These are phyloP conservation scores for Chloroceryle inda DNA, from an alignment of 2,797 vertebrate species.

Conservation along the genomic window DNA sequence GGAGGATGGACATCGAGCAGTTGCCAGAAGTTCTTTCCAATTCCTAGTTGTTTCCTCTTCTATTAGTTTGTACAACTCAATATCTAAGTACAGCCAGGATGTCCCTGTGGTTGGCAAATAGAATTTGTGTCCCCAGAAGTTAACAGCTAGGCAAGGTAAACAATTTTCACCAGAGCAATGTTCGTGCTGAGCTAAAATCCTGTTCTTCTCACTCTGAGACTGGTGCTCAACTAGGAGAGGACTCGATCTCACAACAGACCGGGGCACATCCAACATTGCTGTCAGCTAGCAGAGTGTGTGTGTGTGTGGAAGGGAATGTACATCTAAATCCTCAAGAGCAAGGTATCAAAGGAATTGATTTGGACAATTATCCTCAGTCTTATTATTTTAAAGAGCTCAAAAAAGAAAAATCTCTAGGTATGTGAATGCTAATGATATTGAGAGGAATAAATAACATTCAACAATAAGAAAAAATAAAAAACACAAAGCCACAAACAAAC, in stretches of 20 bases:
- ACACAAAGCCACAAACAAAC: neutral
- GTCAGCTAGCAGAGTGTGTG: neutral
- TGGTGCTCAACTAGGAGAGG: neutral
- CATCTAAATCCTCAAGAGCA: neutral
- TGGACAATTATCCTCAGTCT: neutral
- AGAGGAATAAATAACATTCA: neutral
- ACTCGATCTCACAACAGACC: rapidly evolving
- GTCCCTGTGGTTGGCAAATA: neutral
- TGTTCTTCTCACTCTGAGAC: neutral
- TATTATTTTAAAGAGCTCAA: neutral
- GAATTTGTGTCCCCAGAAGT: neutral
- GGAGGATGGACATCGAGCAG: neutral
- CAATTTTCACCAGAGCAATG: neutral
- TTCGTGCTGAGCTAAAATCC: neutral
- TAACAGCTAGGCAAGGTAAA: neutral
- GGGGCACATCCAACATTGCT: rapidly evolving
- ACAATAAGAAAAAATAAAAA: neutral
- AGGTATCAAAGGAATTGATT: neutral
- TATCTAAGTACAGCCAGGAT: neutral
- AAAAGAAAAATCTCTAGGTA: neutral
- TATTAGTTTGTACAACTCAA: neutral
- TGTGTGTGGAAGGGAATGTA: rapidly evolving
- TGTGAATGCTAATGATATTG: neutral
- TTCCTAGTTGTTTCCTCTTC: neutral
- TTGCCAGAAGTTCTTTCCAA: neutral